Evolutionary conservation across 1,140 invertebrate species (phyloP), one percentile per base, ranked within the genome.

Genomic region (Planococcus citri): DNA sequence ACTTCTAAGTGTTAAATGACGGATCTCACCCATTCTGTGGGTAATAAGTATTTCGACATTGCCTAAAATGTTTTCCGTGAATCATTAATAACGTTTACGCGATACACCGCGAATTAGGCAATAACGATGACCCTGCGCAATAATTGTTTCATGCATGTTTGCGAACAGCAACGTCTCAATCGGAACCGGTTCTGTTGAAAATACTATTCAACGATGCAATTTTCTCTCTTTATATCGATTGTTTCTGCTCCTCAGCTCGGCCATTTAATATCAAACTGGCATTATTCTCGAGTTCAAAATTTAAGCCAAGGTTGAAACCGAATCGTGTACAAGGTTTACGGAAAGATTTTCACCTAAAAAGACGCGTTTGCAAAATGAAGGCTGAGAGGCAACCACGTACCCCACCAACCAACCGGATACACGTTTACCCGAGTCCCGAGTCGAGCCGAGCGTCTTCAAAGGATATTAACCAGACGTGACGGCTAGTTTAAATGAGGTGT

Each of bases 21-120:
- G 41, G 41, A 51, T 51, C 41, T 51, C 41, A 51, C n/a, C 41
- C 41, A 51, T 51, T 51, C 41, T 51, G 2, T 51, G 3, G 41
- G 2, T 20, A 20, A 51, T 51, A 51, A 33, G n/a, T n/a, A n/a
- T 51, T 51, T 51, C 41, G 41, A 51, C 41, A 51, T 17, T 51
- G 41, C 41, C 41, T 51, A 51, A 51, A 51, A 51, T 51, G 41
- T 51, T 51, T 51, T 51, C 41, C 41, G 41, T 51, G 41, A 51
- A 51, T 51, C 41, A 51, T 51, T 51, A 51, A 51, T 51, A 51
- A 51, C 41, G 17, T 20, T 51, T 51, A 51, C 41, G 41, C 41
- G 10, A 51, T 51, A 51, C 41, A n/a, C 41, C 12, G 12, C 41
- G 6, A 51, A 51, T 51, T 51, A 20, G 41, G 41, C 17, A 51